These are phyloP conservation scores for Pardalotus punctatus DNA, from an alignment of 2,113 vertebrate genomes.

Conservation along the genomic window DNA sequence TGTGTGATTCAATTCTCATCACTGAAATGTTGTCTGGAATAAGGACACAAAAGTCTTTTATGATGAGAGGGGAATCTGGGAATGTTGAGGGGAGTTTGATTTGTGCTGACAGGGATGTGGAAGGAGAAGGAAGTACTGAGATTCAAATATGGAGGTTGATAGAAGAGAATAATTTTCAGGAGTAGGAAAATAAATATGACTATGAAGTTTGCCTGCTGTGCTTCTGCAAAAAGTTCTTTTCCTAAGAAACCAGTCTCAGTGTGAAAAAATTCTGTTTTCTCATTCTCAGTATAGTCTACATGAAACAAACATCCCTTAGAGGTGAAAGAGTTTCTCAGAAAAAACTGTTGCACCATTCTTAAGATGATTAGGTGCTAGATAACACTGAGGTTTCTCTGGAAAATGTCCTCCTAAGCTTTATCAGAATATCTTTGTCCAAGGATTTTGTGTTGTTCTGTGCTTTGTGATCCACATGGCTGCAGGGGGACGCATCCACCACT, in stretches of 20 bases:
- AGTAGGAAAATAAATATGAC: neutral
- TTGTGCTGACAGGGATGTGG: neutral
- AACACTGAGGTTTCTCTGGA: neutral
- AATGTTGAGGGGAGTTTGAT: neutral
- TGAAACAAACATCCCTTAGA: neutral
- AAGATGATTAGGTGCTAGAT: neutral
- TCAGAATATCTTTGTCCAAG: neutral
- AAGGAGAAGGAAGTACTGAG: neutral
- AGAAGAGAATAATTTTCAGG: neutral
- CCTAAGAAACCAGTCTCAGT: neutral
- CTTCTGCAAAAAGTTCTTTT: neutral
- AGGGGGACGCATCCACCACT: neutral
- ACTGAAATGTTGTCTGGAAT: neutral
- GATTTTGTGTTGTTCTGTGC: neutral
- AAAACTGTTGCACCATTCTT: neutral
- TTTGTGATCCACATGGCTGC: neutral
- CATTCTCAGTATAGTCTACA: neutral
- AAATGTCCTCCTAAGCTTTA: neutral
- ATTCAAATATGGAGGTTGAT: neutral
- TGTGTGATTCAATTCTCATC: neutral
- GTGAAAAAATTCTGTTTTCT: neutral
- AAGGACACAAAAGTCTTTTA: neutral
- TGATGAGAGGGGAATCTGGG: neutral
- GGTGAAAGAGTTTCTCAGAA: neutral
- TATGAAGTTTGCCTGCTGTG: neutral